A percentile compares a stretch with the other conserved stretches of the same genome.
These are phyloP conservation scores for Malthinus flaveolus DNA, from an alignment of 2,888 invertebrate genomes.

Conservation along the genomic window DNA sequence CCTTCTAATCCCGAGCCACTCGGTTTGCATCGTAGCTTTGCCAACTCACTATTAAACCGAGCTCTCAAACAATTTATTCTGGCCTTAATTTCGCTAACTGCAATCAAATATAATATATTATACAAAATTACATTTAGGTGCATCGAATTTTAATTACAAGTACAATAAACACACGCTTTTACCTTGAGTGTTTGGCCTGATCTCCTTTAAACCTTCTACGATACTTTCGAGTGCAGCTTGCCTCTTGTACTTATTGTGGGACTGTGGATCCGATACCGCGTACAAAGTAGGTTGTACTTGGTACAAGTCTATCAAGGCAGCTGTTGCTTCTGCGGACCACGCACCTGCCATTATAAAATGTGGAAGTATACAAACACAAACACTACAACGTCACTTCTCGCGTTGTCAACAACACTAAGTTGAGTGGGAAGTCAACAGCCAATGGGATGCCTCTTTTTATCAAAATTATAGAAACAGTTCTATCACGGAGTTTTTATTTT, in stretches of 20 bases:
- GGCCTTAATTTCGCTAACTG: constrained; percentile 3
- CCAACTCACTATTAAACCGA: constrained; percentile 1
- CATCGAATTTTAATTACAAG: background rate
- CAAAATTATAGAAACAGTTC: too few species aligned
- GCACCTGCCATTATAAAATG: constrained; percentile 5
- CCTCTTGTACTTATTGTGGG: background rate
- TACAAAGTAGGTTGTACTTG: background rate
- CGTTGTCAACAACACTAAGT: too few species aligned
- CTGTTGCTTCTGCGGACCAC: background rate
- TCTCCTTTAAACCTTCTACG: background rate
- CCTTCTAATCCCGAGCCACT: background rate
- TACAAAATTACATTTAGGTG: too few species aligned
- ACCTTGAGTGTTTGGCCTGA: background rate
- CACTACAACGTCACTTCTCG: too few species aligned
- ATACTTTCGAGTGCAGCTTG: background rate
- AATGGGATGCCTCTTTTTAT: too few species aligned
- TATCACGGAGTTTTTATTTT: too few species aligned
- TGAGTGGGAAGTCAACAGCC: too few species aligned
- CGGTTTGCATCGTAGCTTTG: background rate
- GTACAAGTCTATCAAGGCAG: constrained; percentile 1
- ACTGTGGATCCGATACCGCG: background rate
- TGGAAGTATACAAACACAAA: too few species aligned
- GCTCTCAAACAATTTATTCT: background rate
- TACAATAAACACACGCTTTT: background rate
- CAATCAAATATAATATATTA: too few species aligned